Evolutionary conservation across 1,140 invertebrate species (phyloP), one percentile per base, ranked within the genome.

Genomic region (Brachionus rubens): DNA sequence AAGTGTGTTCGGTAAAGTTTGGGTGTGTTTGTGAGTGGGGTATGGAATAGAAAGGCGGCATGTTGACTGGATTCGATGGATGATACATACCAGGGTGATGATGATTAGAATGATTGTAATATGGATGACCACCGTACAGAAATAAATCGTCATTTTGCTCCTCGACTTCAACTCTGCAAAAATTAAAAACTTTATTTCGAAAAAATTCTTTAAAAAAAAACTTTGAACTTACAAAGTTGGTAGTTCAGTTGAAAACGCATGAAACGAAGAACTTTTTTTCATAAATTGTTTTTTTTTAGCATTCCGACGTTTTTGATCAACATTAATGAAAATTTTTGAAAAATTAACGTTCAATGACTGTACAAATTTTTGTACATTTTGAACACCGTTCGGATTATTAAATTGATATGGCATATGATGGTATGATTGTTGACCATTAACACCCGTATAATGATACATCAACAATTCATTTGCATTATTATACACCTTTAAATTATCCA

Each of bases 291-390:
- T 72, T 21, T 72, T 72, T 72, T 54, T 48, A 14, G 43, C 36
- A 50, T 48, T 50, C 1, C 68, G 43, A 26, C 68, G 19, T 36
- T 72, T 72, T 33, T 33, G n/a, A 4, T 72, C 68, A n/a, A 1
- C 24, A 50, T 48, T 48, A n/a, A 72, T 36, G 30, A 72, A 54
- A 30, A 72, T 48, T 54, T 72, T 72, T 9, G 68, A 52, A 24
- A 72, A 72, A 24, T 72, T 36, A 4, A 46, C 30, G 50, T 72
- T 50, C 12, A 72, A 21, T 16, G 68, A 21, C 30, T 72, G 68
- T 72, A 72, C 68, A 72, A 72, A 72, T 72, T 72, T 72, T 72
- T 72, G 68, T 72, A 72, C 68, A 72, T 72, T 72, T 54, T 72
- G 68, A 72, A 72, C 46, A 26, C 59, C 59, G 9, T 65, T 65